Conservation (phyloP, 2,797 vertebrate species). For the Sorex maritimensis region DNA sequence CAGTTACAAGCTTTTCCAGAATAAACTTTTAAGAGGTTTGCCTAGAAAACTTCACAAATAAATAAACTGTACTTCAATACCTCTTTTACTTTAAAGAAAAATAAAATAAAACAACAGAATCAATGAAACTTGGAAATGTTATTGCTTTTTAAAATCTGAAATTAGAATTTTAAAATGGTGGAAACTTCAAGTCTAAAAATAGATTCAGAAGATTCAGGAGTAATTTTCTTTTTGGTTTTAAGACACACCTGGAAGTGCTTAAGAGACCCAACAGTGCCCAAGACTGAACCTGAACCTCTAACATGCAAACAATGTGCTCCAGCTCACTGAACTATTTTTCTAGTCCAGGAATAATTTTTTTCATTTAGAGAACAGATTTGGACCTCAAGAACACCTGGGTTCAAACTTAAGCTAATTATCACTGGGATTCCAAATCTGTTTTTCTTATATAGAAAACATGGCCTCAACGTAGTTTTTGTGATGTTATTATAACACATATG, state of each 20-base stretch:
- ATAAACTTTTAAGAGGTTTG: no score
- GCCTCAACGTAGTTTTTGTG: background rate
- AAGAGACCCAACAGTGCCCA: no score
- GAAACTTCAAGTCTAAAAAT: conserved; percentile 10
- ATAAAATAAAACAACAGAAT: background rate
- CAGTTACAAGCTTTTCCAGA: background rate
- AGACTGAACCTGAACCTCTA: no score
- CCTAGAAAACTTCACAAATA: no score
- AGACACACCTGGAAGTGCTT: no score
- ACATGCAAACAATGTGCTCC: no score
- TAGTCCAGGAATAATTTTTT: no score
- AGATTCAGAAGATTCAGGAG: background rate
- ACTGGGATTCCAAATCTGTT: background rate
- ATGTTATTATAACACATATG: background rate
- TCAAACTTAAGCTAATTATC: conserved; percentile 42
- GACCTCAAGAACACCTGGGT: conserved; percentile 33
- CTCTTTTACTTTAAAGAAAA: background rate
- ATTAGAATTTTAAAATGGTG: conserved; percentile 31
- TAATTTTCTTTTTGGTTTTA: conserved; percentile 15
- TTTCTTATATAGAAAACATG: conserved; percentile 36
- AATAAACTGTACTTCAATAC: no score
- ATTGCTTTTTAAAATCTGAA: conserved; percentile 39
- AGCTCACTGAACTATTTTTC: no score
- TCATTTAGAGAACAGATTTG: background rate
- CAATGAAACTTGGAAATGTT: background rate